Conservation (phyloP, 2,113 vertebrate species). For the Pagrus major region DNA sequence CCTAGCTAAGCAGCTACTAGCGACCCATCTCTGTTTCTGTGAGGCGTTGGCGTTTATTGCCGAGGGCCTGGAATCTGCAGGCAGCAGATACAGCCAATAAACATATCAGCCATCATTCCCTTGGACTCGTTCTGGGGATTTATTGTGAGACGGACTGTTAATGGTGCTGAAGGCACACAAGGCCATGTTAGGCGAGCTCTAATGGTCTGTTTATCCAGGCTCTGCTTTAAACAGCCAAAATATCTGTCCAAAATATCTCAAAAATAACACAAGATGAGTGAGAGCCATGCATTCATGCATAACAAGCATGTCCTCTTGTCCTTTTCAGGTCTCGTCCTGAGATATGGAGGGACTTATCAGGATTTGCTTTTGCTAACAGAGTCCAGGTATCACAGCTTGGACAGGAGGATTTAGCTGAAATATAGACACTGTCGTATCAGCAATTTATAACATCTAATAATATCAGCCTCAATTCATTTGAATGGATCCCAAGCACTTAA, state of each 20-base stretch:
- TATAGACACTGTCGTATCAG: background rate
- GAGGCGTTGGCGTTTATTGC: constrained; percentile 75
- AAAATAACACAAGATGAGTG: constrained; percentile 57
- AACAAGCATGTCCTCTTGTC: constrained; percentile 46
- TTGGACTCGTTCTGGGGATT: constrained; percentile 68
- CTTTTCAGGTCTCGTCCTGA: constrained; percentile 56
- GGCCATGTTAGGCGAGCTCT: constrained; percentile 64
- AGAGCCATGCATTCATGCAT: constrained; percentile 51
- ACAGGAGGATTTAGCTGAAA: background rate
- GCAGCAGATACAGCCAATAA: constrained; percentile 83
- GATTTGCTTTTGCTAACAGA: background rate
- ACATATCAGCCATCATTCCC: constrained; percentile 79
- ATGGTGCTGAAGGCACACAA: constrained; percentile 58
- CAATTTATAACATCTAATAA: background rate
- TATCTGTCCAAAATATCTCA: constrained; percentile 59
- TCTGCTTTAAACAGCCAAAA: constrained; percentile 66
- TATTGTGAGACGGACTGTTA: constrained; percentile 67
- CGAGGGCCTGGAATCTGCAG: constrained; percentile 73
- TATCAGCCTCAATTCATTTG: background rate
- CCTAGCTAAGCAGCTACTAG: constrained; percentile 37
- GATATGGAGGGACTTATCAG: constrained; percentile 17
- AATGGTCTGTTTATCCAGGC: constrained; percentile 77
- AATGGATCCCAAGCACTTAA: background rate
- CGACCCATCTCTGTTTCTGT: constrained; percentile 53
- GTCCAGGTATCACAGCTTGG: background rate